Evolutionary conservation across 2,797 vertebrate genomes (phyloP), one percentile per base, ranked within the genome.

Genomic region (Gallinago nigripennis): DNA sequence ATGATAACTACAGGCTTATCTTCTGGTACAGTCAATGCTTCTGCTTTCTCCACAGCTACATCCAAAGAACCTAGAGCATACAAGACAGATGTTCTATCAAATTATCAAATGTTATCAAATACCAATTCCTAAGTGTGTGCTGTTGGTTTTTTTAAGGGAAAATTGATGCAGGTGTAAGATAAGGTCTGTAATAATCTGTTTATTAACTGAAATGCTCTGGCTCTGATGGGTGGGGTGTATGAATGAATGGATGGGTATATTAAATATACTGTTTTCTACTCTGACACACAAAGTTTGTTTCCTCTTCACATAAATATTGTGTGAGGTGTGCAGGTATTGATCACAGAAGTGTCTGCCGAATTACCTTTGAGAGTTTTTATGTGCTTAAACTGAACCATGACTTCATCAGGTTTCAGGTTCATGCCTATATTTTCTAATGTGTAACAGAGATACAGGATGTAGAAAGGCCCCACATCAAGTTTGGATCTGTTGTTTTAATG

Each of bases 191-290:
- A 58, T 24, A 86, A 33, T n/a, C n/a, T 79, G 25, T 79, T 89
- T 43, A 18, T 65, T n/a, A 4, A 43, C 39, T 48, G 37, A 76
- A 83, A 48, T 51, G 30, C 56, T 81, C 30, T 17, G 28, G 16
- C 50, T 69, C 0, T 48, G 43, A 31, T 71, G 41, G 41, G 3
- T 3, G 3, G 19, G 9, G 4, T 33, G 12, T 54, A 19, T 41
- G 33, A 63, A 60, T 82, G 54, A 79, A n/a, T 50, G 63, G 41
- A 53, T 77, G 6, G 10, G 12, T 0, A 1, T 45, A 39, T 65
- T 75, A 79, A 75, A 75, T 65, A 25, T 15, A 19, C 18, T 27
- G 28, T 14, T 61, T 90, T 82, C 64, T 69, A 14, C 46, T 86
- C 71, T 58, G 46, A 48, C 86, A 48, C 15, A 5, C 19, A 28